These are phyloP conservation scores for Leptopilina myrica DNA, from an alignment of 2,888 invertebrate genomes.

Conservation along the genomic window DNA sequence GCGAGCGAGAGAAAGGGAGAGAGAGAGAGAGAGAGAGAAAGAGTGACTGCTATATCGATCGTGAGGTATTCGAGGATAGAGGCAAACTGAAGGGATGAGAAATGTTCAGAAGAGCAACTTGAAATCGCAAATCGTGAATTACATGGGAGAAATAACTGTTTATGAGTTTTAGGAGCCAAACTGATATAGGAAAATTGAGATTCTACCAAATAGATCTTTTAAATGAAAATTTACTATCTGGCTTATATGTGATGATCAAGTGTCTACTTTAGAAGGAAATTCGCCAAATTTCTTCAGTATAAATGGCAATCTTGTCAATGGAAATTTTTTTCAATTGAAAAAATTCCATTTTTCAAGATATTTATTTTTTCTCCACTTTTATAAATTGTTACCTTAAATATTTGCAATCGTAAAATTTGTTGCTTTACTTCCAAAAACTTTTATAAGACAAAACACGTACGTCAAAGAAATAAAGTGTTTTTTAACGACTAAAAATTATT, in stretches of 20 bases:
- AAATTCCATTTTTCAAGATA: no score
- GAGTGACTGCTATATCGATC: conserved; percentile 4
- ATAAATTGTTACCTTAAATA: no score
- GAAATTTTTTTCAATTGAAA: not conserved
- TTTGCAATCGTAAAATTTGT: no score
- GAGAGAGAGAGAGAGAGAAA: no score
- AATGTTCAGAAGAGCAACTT: conserved; percentile 21
- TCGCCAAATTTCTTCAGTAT: conserved; percentile 2
- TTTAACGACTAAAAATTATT: no score
- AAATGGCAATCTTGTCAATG: conserved; percentile 19
- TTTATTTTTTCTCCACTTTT: no score
- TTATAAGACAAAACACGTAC: no score
- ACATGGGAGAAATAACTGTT: conserved; percentile 25
- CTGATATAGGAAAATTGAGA: conserved; percentile 31
- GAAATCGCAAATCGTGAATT: conserved; percentile 30
- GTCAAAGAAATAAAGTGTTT: no score
- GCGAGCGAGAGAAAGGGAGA: no score
- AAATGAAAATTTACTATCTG: conserved; percentile 19
- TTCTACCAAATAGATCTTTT: conserved; percentile 28
- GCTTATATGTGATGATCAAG: conserved; percentile 22
- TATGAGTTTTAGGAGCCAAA: conserved; percentile 34
- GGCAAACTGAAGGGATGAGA: conserved; percentile 14
- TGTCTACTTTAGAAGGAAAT: conserved; percentile 5
- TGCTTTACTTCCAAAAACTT: no score
- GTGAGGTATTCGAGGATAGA: not conserved